Evolutionary conservation across 2,113 vertebrate genomes (phyloP).

Genomic region (Ploceus nigricollis): DNA sequence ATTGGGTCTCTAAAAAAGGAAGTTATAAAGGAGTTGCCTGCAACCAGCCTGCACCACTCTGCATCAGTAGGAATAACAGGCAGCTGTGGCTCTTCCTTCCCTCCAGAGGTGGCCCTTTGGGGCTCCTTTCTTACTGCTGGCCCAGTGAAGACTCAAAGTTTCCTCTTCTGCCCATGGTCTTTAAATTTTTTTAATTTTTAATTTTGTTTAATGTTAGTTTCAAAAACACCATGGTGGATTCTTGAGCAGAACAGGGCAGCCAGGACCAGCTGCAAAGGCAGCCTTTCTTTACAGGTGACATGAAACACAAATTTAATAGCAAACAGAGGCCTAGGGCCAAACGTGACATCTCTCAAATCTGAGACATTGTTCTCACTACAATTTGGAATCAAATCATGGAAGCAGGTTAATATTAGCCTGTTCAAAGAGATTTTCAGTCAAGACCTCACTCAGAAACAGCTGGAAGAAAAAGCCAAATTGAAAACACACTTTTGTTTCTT

Average conservation of each 20-base stretch:
- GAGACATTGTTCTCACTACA: not conserved
- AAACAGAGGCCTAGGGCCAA: not conserved
- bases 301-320: not conserved
- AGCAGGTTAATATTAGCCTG: not conserved
- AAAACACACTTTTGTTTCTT: not conserved
- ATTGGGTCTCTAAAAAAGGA: not conserved
- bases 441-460: not conserved
- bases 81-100: not conserved
- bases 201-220: not conserved
- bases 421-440: not conserved
- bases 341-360: not conserved
- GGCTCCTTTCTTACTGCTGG: not conserved
- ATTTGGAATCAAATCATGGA: not conserved
- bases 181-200: not conserved
- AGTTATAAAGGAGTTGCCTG: not conserved
- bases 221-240: fast-evolving
- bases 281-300: not conserved
- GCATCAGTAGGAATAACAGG: not conserved
- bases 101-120: not conserved
- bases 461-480: not conserved
- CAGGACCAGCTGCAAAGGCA: not conserved
- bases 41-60: not conserved
- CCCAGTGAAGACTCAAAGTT: not conserved
- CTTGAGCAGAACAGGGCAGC: not conserved
- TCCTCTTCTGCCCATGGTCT: not conserved